Conservation (phyloP, 1,140 invertebrate genomes). For the Tetramorium simillimum region DNA sequence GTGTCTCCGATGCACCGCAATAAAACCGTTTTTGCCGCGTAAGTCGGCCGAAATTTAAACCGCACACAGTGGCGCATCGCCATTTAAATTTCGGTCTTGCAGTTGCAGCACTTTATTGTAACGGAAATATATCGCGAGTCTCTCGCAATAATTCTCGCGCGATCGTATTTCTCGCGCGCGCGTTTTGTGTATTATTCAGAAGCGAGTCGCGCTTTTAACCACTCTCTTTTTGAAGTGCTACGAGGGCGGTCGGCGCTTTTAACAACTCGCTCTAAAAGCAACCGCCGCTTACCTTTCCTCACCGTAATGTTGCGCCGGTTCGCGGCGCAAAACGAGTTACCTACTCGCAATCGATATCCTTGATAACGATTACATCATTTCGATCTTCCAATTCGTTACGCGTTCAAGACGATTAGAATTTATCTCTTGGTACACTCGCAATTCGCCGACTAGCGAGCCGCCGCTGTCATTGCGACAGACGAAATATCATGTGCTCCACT, state of each 20-base stretch:
- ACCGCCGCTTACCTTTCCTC: background rate
- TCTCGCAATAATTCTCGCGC: conserved; percentile 1
- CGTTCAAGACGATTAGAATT: background rate
- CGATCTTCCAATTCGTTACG: background rate
- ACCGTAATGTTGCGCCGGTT: background rate
- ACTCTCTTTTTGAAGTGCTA: background rate
- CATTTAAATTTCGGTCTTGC: conserved; percentile 4
- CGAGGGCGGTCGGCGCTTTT: background rate
- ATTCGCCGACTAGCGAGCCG: background rate
- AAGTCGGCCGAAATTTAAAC: conserved; percentile 40
- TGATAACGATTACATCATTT: background rate
- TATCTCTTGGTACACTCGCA: background rate
- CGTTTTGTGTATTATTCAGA: background rate
- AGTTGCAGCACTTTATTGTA: conserved; percentile 20
- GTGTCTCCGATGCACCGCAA: conserved; percentile 14
- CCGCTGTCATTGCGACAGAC: conserved; percentile 33
- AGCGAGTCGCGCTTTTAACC: background rate
- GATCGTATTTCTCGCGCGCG: conserved; percentile 12
- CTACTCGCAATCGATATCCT: background rate
- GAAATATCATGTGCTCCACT: conserved; percentile 23
- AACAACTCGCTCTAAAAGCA: background rate
- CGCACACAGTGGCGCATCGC: background rate
- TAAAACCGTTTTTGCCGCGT: conserved; percentile 38
- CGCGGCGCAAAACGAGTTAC: background rate
- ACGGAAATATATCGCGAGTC: conserved; percentile 8